phyloP scores from a whole-genome alignment of 2,888 invertebrate species.

The Agrochola lota region DNA sequence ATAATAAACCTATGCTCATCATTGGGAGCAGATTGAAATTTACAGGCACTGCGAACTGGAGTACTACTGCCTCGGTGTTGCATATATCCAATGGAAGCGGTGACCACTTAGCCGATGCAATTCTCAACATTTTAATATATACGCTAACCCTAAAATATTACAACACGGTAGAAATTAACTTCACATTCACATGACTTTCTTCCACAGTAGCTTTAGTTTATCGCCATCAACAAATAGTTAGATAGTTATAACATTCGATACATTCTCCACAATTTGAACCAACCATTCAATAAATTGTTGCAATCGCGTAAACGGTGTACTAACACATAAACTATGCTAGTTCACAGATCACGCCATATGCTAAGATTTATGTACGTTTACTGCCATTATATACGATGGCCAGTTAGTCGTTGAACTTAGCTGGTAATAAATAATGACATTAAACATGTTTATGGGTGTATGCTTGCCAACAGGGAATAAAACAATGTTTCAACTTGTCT shows the following conservation, averaged over 20 bases:
- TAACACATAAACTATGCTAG: constrained; percentile 42
- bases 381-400: constrained; percentile 47
- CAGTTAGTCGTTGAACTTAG: constrained; percentile 53
- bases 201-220: constrained; percentile 25
- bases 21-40: too few species aligned
- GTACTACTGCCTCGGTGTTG: too few species aligned
- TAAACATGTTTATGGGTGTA: constrained; percentile 40
- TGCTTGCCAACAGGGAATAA: constrained; percentile 28
- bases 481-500: constrained; percentile 32
- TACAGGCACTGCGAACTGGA: too few species aligned
- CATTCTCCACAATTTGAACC: constrained; percentile 26
- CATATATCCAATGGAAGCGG: too few species aligned
- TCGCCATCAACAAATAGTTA: constrained; percentile 16
- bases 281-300: constrained; percentile 50
- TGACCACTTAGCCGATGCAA: too few species aligned
- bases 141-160: neutral
- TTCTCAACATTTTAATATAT: neutral
- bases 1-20: too few species aligned
- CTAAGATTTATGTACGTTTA: constrained; percentile 51
- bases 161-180: constrained; percentile 7
- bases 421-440: constrained; percentile 54
- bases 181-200: constrained; percentile 27
- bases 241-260: constrained; percentile 18
- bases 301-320: constrained; percentile 46
- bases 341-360: constrained; percentile 60